These are phyloP conservation scores for Leptinotarsa defecta DNA, from an alignment of 1,140 invertebrate species.

Conservation along the genomic window DNA sequence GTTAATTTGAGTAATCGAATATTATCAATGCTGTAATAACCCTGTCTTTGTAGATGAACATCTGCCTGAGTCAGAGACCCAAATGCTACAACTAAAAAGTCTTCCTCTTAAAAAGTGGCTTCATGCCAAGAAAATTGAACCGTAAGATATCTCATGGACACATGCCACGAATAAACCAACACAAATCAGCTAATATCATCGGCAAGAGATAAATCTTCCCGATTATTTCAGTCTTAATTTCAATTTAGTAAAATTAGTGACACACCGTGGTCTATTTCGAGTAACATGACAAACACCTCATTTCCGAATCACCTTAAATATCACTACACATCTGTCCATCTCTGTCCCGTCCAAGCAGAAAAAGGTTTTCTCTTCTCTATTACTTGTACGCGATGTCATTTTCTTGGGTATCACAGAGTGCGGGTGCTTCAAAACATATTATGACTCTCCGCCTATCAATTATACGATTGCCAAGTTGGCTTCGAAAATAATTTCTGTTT, in stretches of 20 bases:
- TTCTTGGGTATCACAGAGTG: constrained; percentile 23
- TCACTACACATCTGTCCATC: constrained; percentile 4
- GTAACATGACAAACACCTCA: constrained; percentile 44
- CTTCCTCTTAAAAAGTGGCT: not conserved
- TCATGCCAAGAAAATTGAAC: not conserved
- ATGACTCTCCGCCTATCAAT: constrained; percentile 40
- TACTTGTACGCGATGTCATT: not conserved
- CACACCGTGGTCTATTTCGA: constrained; percentile 39
- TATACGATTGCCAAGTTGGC: constrained; percentile 29
- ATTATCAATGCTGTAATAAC: too few species aligned
- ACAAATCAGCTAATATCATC: constrained; percentile 10
- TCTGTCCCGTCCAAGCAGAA: not conserved
- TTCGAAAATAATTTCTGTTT: constrained; percentile 11
- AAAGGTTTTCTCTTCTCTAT: not conserved
- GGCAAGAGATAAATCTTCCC: constrained; percentile 22
- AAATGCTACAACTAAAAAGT: not conserved
- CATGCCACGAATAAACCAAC: constrained; percentile 8
- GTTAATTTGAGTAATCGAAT: too few species aligned
- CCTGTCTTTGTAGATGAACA: too few species aligned
- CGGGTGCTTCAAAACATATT: constrained; percentile 36
- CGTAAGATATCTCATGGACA: not conserved
- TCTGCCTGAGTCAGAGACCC: too few species aligned
- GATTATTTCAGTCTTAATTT: constrained; percentile 32
- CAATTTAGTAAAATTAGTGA: constrained; percentile 41
- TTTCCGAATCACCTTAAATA: constrained; percentile 15